phyloP scores from a whole-genome alignment of 2,797 vertebrate species.

The Myotis findleyi region DNA sequence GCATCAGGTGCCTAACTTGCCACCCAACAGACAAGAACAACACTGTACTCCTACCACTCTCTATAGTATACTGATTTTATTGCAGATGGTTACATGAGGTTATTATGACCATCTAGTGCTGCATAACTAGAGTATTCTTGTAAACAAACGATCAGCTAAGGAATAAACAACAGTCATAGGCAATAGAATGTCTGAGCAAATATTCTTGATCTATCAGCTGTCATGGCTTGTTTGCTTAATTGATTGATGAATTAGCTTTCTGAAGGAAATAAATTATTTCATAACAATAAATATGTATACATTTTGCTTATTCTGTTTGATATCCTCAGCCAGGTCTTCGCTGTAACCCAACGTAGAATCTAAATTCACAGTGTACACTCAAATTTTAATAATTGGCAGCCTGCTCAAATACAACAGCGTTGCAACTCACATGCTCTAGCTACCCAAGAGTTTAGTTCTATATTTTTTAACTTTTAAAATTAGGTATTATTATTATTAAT shows the following conservation, averaged over 20 bases:
- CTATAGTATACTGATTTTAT: neutral
- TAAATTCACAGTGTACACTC: neutral
- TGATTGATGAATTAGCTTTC: neutral
- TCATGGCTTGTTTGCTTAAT: neutral
- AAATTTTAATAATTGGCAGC: neutral
- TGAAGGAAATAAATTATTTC: conserved; percentile 20
- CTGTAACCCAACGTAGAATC: neutral
- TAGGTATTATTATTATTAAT: neutral
- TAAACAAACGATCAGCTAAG: neutral
- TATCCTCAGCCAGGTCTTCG: neutral
- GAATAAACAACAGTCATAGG: neutral
- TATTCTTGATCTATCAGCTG: neutral
- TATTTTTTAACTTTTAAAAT: neutral
- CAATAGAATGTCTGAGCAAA: neutral
- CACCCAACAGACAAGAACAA: neutral
- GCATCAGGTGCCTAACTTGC: neutral
- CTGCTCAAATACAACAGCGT: neutral
- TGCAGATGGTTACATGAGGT: neutral
- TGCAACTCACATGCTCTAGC: neutral
- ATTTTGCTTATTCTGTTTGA: neutral
- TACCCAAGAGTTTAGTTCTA: neutral
- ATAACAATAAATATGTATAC: neutral
- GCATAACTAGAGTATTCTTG: neutral
- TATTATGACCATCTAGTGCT: neutral
- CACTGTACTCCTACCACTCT: neutral